phyloP scores from a whole-genome alignment of 1,140 invertebrate species.

The Drosophila dunni region DNA sequence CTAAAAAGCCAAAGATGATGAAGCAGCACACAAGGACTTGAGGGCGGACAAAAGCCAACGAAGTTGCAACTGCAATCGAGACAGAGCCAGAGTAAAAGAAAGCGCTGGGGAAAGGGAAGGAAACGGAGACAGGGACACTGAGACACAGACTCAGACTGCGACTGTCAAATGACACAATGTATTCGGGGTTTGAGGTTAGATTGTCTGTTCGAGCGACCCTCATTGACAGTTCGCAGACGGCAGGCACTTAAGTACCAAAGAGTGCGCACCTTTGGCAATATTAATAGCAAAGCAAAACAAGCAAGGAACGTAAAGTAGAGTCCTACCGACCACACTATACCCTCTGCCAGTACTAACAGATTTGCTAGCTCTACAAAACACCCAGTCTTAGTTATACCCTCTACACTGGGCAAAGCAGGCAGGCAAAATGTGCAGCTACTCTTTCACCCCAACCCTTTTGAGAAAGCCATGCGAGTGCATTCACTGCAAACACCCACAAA shows the following conservation, averaged over 20 bases:
- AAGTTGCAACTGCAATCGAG: neutral
- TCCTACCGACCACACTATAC: neutral
- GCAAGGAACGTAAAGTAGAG: neutral
- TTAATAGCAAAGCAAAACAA: constrained; percentile 64
- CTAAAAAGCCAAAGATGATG: constrained; percentile 7
- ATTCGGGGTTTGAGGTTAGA: constrained; percentile 9
- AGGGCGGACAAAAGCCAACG: constrained; percentile 22
- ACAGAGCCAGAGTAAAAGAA: neutral
- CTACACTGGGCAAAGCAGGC: neutral
- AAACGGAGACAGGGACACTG: neutral
- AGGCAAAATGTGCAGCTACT: constrained; percentile 37
- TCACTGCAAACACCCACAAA: constrained; percentile 29
- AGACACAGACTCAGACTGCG: constrained; percentile 30
- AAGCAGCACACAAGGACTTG: constrained; percentile 17
- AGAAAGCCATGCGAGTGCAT: constrained; percentile 43
- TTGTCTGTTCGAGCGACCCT: constrained; percentile 44
- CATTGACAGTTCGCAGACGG: constrained; percentile 81
- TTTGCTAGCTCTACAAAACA: no score
- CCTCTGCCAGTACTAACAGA: neutral
- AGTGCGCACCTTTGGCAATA: constrained; percentile 81
- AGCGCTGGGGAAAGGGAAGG: neutral
- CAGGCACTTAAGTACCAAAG: constrained; percentile 77
- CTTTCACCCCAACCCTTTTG: neutral
- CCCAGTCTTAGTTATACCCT: no score
- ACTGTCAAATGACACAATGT: constrained; percentile 81